Evolutionary conservation across 2,797 vertebrate species (phyloP).

Genomic region (Carapus acus): DNA sequence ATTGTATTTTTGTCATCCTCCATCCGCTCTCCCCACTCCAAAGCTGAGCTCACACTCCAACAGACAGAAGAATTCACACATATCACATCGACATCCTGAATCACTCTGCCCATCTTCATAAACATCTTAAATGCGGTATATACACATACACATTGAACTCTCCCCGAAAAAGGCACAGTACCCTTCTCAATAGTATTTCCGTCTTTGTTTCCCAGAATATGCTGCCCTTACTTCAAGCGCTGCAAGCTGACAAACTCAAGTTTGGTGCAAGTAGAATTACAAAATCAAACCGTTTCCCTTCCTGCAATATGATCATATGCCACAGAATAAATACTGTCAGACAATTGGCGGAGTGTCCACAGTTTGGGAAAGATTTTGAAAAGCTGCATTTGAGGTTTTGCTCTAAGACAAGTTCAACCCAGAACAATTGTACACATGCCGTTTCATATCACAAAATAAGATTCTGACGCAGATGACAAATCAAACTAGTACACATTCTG

Average conservation of each 20-base stretch:
- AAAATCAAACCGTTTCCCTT: slow-evolving; percentile 25
- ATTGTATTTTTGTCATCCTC: not conserved
- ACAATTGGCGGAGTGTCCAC: slow-evolving; percentile 22
- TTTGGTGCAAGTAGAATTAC: slow-evolving; percentile 34
- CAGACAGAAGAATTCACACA: slow-evolving; percentile 17
- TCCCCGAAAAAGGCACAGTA: slow-evolving; percentile 52
- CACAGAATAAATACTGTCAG: slow-evolving; percentile 47
- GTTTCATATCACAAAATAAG: slow-evolving; percentile 26
- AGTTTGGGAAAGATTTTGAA: slow-evolving; percentile 23
- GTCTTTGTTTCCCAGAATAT: slow-evolving; percentile 11
- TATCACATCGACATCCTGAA: slow-evolving; percentile 9
- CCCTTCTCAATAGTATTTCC: slow-evolving; percentile 39
- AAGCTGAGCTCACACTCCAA: not conserved
- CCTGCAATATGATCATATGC: slow-evolving; percentile 11
- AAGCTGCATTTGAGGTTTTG: slow-evolving; percentile 47
- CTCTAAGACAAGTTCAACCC: slow-evolving; percentile 32
- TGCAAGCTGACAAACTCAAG: slow-evolving; percentile 33
- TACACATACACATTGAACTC: slow-evolving; percentile 26
- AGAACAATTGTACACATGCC: slow-evolving; percentile 38
- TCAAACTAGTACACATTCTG: slow-evolving; percentile 39
- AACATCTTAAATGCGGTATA: slow-evolving; percentile 7
- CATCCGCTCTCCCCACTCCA: not conserved
- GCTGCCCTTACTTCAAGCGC: slow-evolving; percentile 26
- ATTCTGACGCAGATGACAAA: slow-evolving; percentile 27
- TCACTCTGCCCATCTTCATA: slow-evolving; percentile 12